These are phyloP conservation scores for Lycaena phlaeas DNA, from an alignment of 2,888 invertebrate genomes.

Conservation along the genomic window DNA sequence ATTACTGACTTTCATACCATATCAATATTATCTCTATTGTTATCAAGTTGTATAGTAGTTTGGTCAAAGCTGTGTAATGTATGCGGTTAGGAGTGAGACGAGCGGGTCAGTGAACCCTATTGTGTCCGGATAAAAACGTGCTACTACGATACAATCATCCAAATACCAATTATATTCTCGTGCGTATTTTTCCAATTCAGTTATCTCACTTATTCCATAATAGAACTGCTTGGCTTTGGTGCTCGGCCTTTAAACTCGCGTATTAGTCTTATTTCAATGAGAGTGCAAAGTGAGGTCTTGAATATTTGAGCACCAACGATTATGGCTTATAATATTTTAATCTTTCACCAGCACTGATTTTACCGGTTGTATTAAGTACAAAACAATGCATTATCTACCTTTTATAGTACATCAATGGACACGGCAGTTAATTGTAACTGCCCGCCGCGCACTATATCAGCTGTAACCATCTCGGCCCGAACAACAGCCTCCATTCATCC, in stretches of 20 bases:
- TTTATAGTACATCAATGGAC: constrained; percentile 15
- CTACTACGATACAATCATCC: constrained; percentile 8
- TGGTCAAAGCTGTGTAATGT: constrained; percentile 11
- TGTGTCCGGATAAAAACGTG: constrained; percentile 34
- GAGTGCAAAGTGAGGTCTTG: no score
- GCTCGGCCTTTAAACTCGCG: no score
- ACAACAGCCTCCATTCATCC: constrained; percentile 41
- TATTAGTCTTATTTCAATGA: background rate
- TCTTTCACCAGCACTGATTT: no score
- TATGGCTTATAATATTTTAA: no score
- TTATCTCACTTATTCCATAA: background rate
- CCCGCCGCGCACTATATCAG: constrained; percentile 29
- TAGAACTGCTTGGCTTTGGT: no score
- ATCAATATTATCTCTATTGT: constrained; percentile 1
- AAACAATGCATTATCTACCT: constrained; percentile 3
- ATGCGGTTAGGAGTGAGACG: constrained; percentile 20
- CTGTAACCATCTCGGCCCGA: constrained; percentile 26
- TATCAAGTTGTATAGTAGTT: background rate
- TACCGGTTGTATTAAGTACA: no score
- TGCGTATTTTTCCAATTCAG: no score
- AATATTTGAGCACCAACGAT: no score
- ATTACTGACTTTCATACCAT: no score
- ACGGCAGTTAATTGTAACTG: constrained; percentile 36
- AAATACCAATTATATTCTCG: background rate
- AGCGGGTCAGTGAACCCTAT: constrained; percentile 41